Evolutionary conservation across 2,113 vertebrate species (phyloP).

Genomic region (Hyperoodon ampullatus): DNA sequence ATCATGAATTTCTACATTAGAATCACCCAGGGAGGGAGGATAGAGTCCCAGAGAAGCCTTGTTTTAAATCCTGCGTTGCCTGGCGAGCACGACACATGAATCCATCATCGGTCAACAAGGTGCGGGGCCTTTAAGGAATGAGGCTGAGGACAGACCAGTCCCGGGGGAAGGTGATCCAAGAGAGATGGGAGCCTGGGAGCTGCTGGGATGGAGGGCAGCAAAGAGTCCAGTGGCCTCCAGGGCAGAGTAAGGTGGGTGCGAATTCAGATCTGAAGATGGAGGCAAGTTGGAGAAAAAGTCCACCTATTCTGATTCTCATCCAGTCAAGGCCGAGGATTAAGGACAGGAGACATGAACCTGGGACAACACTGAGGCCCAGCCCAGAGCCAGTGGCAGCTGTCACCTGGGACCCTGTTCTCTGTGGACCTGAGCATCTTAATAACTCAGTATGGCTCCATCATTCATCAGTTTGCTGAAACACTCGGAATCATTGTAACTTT

Average conservation of each 20-base stretch:
- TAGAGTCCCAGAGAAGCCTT: neutral
- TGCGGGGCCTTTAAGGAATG: neutral
- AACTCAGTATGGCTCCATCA: neutral
- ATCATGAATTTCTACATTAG: neutral
- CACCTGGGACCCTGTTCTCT: neutral
- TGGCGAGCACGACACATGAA: fast-evolving
- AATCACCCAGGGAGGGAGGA: neutral
- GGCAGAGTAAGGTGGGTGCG: neutral
- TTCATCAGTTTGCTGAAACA: neutral
- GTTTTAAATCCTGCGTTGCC: neutral
- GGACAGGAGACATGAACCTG: neutral
- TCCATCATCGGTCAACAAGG: neutral
- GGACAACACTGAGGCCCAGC: neutral
- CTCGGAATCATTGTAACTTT: slow-evolving; percentile 1
- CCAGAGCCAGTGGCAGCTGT: neutral
- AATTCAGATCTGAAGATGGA: neutral
- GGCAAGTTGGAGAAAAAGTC: neutral
- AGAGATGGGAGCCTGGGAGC: neutral
- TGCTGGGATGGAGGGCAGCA: neutral
- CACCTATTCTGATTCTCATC: neutral
- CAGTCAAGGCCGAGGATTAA: neutral
- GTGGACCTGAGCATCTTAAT: neutral
- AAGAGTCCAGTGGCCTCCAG: neutral
- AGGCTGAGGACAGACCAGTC: neutral
- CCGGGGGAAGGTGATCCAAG: neutral